A percentile compares a stretch with the other conserved stretches of the same genome.
Evolutionary conservation across 2,113 vertebrate genomes (phyloP).

Genomic region (Oxyruncus cristatus): DNA sequence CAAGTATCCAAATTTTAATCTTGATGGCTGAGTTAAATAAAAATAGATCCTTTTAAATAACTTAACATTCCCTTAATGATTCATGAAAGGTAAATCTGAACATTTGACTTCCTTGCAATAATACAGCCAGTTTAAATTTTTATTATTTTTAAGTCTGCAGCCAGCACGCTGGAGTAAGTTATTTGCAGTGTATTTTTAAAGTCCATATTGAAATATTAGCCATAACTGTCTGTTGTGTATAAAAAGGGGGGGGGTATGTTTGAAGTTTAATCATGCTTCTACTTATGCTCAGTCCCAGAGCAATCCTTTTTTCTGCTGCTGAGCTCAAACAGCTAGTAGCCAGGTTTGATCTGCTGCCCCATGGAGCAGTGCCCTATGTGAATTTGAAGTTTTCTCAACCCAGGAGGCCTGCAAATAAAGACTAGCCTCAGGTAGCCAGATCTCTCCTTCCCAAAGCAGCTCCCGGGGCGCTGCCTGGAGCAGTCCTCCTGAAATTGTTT

Average conservation of each 20-base stretch:
- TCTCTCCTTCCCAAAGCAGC: slow-evolving; percentile 72
- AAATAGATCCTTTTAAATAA: slow-evolving; percentile 11
- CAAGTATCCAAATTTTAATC: background rate
- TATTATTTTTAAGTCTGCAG: slow-evolving; percentile 2
- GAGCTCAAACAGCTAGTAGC: slow-evolving; percentile 85
- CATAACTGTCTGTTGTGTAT: slow-evolving; percentile 70
- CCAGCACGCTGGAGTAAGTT: slow-evolving; percentile 46
- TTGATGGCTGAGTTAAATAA: background rate
- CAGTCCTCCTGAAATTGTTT: slow-evolving; percentile 75
- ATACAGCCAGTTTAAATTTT: slow-evolving; percentile 15
- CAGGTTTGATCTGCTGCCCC: slow-evolving; percentile 89
- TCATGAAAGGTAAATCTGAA: slow-evolving; percentile 17
- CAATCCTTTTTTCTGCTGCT: slow-evolving; percentile 86
- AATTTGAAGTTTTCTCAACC: slow-evolving; percentile 77
- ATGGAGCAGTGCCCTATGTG: slow-evolving; percentile 82
- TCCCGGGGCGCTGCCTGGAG: slow-evolving; percentile 73
- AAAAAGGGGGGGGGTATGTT: slow-evolving; percentile 62
- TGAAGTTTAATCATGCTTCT: slow-evolving; percentile 84
- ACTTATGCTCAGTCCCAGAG: slow-evolving; percentile 79
- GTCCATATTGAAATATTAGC: slow-evolving; percentile 70
- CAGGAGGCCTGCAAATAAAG: slow-evolving; percentile 77
- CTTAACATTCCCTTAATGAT: slow-evolving; percentile 3
- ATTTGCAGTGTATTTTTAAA: slow-evolving; percentile 70
- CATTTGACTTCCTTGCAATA: slow-evolving; percentile 3
- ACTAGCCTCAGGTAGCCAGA: slow-evolving; percentile 68